Conservation (phyloP, 2,888 invertebrate genomes). For the Protophormia terraenovae region DNA sequence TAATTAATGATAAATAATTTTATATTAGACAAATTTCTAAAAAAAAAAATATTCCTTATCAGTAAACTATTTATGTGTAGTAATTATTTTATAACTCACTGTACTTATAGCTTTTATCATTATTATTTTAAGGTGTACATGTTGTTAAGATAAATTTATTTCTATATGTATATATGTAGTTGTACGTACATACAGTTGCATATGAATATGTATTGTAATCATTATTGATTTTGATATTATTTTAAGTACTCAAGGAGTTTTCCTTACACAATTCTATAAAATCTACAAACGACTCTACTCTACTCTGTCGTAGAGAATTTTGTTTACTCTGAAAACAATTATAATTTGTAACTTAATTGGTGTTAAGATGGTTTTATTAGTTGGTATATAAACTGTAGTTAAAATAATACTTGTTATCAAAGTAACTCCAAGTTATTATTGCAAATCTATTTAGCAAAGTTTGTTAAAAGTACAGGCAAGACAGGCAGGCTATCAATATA, state of each 20-base stretch:
- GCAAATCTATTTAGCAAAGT: background rate
- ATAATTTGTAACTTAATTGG: conserved; percentile 68
- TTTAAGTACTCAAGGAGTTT: conserved; percentile 26
- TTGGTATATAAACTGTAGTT: conserved; percentile 45
- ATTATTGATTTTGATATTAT: conserved; percentile 58
- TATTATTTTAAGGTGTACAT: conserved; percentile 35
- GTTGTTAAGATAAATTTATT: conserved; percentile 31
- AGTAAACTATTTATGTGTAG: too few species aligned
- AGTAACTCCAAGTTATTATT: conserved; percentile 26
- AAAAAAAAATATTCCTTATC: too few species aligned
- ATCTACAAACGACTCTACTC: background rate
- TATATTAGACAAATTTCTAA: too few species aligned
- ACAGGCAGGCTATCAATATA: too few species aligned
- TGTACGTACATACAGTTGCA: background rate
- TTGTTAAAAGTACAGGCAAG: background rate
- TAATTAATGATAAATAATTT: too few species aligned
- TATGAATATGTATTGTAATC: conserved; percentile 30
- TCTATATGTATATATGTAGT: background rate
- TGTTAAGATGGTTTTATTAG: conserved; percentile 63
- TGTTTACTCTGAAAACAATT: conserved; percentile 57
- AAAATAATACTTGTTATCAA: conserved; percentile 46
- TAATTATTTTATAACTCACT: background rate
- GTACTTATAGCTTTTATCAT: conserved; percentile 6
- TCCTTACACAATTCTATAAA: background rate
- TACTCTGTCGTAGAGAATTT: background rate